phyloP scores from a whole-genome alignment of 2,888 invertebrate species.

The Ennomos fuscantarius region DNA sequence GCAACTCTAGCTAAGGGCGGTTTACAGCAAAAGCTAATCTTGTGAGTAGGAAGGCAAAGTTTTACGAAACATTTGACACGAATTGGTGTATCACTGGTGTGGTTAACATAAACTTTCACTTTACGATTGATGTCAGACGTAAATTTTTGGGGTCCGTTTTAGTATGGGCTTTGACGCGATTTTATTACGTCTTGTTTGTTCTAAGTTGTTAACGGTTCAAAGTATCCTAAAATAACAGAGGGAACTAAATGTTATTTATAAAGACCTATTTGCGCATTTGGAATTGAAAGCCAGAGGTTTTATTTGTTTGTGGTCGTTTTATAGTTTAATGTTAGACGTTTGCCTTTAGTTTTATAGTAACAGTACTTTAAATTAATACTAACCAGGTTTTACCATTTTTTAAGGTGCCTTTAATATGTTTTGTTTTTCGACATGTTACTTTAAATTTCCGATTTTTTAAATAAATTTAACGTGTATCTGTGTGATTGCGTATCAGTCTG shows the following conservation, averaged over 20 bases:
- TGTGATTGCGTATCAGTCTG: too few species aligned
- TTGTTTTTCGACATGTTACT: too few species aligned
- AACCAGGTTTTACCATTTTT: too few species aligned
- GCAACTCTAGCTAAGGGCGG: slow-evolving; percentile 61
- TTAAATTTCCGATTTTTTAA: too few species aligned
- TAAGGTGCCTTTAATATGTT: too few species aligned
- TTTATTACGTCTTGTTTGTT: slow-evolving; percentile 31
- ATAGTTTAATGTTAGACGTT: too few species aligned
- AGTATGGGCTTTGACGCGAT: slow-evolving; percentile 24
- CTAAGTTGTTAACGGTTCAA: slow-evolving; percentile 22
- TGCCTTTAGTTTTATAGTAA: too few species aligned
- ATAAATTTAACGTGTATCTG: too few species aligned
- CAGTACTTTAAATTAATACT: too few species aligned
- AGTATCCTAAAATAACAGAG: slow-evolving; percentile 22
- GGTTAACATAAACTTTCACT: slow-evolving; percentile 40
- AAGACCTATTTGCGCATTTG: slow-evolving; percentile 2
- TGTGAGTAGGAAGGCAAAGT: slow-evolving; percentile 54
- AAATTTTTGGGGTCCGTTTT: slow-evolving; percentile 29
- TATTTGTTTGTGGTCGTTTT: too few species aligned
- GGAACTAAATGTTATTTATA: slow-evolving; percentile 13
- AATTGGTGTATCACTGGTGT: slow-evolving; percentile 44
- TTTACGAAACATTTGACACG: slow-evolving; percentile 48
- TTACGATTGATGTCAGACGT: slow-evolving; percentile 38
- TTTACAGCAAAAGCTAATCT: slow-evolving; percentile 52
- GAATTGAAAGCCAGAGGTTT: background rate